Evolutionary conservation across 2,113 vertebrate species (phyloP), one percentile per base, ranked within the genome.

Genomic region (Sinocyclocheilus grahami): DNA sequence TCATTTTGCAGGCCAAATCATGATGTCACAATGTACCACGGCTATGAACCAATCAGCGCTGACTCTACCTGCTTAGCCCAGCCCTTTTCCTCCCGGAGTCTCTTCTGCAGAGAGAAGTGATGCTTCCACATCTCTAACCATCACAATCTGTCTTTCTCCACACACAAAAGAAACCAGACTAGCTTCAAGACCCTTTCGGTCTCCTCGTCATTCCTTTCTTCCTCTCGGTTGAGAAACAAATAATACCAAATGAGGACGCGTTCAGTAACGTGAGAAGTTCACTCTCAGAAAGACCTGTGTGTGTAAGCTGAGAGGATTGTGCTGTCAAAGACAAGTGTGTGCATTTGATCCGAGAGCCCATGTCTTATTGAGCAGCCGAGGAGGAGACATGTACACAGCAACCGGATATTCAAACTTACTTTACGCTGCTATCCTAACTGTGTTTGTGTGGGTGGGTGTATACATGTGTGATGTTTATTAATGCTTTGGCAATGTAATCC

Each of bases 231-330:
- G 14, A 72, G 3, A 65, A 78, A 33, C 46, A 42, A 55, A 78
- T 55, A 24, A 78, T 65, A 53, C 84, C 81, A 83, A 88, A 88
- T 82, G 81, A 33, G 30, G 87, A 88, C 81, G 24, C 51, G 30
- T 63, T 72, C 11, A 58, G 91, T 84, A 90, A 93, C 88, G 87
- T 89, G 90, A 91, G 85, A 85, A 85, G 63, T 88, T 6, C 55
- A 48, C 84, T 42, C 82, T 78, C 83, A 46, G 65, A 77, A 53
- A 83, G 74, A 46, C 72, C 33, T n/a, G 72, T 88, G 63, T 63
- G 71, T 82, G 86, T 83, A 69, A 69, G 22, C 53, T 20, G 78
- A 86, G 81, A 72, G 72, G 81, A 53, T 78, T 42, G 30, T 63
- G 12, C 46, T 7, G n/a, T 78, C 42, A 60, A 30, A 71, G 37